Percentiles rank a stretch among this genome's conserved stretches.
These are phyloP conservation scores for Enteromius fasciolatus DNA, from an alignment of 2,797 vertebrate species.

Conservation along the genomic window DNA sequence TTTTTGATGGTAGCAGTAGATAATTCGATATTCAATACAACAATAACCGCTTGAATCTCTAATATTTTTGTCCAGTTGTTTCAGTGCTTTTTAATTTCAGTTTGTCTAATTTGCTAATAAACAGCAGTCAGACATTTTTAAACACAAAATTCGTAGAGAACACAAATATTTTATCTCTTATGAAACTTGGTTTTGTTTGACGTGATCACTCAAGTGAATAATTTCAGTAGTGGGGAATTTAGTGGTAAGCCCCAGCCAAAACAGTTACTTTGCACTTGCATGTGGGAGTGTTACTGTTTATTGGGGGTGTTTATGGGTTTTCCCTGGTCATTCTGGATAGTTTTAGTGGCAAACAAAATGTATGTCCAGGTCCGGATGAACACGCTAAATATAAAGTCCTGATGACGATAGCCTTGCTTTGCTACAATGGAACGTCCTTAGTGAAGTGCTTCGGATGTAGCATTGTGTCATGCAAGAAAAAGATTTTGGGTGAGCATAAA, in stretches of 20 bases:
- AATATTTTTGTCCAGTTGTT: background rate
- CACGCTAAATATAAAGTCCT: slow-evolving; percentile 18
- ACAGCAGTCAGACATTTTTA: background rate
- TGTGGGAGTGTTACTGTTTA: slow-evolving; percentile 48
- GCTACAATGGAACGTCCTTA: background rate
- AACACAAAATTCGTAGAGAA: background rate
- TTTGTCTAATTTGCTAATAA: background rate
- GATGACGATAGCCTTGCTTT: slow-evolving; percentile 9
- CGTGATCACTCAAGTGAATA: slow-evolving; percentile 53
- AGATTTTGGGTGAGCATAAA: background rate
- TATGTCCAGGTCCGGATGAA: slow-evolving; percentile 40
- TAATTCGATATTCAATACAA: background rate
- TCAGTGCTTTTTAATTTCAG: background rate
- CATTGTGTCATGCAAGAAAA: background rate
- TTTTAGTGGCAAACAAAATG: slow-evolving; percentile 6
- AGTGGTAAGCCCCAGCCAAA: slow-evolving; percentile 59
- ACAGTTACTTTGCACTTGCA: slow-evolving; percentile 43
- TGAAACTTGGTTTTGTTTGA: slow-evolving; percentile 53
- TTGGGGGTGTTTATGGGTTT: slow-evolving; percentile 49
- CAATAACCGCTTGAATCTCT: background rate
- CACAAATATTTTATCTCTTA: background rate
- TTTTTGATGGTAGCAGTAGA: background rate
- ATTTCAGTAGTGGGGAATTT: slow-evolving; percentile 59
- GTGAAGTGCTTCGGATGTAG: slow-evolving; percentile 22
- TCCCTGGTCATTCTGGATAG: slow-evolving; percentile 57